These are phyloP conservation scores for Drusus annulatus DNA, from an alignment of 1,140 invertebrate genomes.

Conservation along the genomic window DNA sequence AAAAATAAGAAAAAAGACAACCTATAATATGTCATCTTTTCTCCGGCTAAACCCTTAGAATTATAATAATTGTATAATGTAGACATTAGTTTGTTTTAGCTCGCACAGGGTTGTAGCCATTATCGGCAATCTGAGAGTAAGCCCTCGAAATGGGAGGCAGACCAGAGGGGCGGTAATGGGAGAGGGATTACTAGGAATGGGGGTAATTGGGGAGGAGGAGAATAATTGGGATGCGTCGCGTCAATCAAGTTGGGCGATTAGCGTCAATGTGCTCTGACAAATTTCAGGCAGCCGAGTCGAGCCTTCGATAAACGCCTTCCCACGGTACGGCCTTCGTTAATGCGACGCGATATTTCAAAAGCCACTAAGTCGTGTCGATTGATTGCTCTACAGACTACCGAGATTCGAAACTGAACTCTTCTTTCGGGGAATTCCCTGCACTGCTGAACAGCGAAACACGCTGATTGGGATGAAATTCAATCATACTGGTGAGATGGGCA, in stretches of 20 bases:
- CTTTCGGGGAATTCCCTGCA: neutral
- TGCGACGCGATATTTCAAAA: constrained; percentile 46
- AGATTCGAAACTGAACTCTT: neutral
- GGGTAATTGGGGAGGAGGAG: constrained; percentile 22
- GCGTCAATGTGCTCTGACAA: constrained; percentile 40
- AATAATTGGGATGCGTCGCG: constrained; percentile 31
- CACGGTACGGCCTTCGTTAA: neutral
- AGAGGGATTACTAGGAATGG: neutral
- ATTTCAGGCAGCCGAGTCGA: constrained; percentile 34
- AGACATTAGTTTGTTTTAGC: too few species aligned
- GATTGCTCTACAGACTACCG: constrained; percentile 5
- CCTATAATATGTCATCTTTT: too few species aligned
- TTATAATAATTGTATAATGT: too few species aligned
- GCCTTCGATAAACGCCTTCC: constrained; percentile 7
- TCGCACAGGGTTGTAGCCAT: too few species aligned
- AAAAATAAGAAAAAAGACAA: too few species aligned
- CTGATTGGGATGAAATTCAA: too few species aligned
- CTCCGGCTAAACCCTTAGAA: too few species aligned
- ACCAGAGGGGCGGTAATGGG: neutral
- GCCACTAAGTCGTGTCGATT: constrained; percentile 31
- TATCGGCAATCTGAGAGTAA: too few species aligned
- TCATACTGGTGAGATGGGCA: too few species aligned
- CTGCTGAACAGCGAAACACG: neutral
- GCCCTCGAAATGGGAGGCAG: too few species aligned
- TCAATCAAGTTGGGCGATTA: constrained; percentile 43